These are phyloP conservation scores for Tenthredo scrophulariae DNA, from an alignment of 2,888 invertebrate species.

Conservation along the genomic window DNA sequence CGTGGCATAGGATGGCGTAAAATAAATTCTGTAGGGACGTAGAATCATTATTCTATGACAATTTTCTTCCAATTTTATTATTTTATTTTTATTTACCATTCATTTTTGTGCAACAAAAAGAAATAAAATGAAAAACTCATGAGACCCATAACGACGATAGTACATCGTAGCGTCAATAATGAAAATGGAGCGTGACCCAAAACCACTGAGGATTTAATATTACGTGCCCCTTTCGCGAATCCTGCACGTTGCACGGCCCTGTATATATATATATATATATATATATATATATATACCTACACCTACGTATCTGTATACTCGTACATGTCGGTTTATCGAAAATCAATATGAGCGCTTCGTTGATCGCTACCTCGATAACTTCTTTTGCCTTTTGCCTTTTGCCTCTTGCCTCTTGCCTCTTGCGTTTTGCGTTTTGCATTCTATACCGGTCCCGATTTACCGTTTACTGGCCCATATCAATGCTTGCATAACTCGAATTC, in stretches of 20 bases:
- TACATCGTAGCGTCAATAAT: not conserved
- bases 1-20: not conserved
- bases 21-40: not conserved
- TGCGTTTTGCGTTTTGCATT: slow-evolving; percentile 32
- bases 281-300: slow-evolving; percentile 12
- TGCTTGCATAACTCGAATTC: slow-evolving; percentile 47
- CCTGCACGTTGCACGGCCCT: not conserved
- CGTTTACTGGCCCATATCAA: slow-evolving; percentile 24
- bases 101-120: not conserved
- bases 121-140: not conserved
- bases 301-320: not conserved
- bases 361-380: slow-evolving; percentile 51
- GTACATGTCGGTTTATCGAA: slow-evolving; percentile 51
- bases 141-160: not conserved
- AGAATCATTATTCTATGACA: not conserved
- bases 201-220: slow-evolving; percentile 25
- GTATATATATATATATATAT: not conserved
- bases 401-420: not conserved
- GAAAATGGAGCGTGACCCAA: slow-evolving; percentile 31
- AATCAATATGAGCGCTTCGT: slow-evolving; percentile 53
- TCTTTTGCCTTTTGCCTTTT: slow-evolving; percentile 39
- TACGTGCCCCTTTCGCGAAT: not conserved
- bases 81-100: not conserved
- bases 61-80: not conserved
- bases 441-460: slow-evolving; percentile 10